Conservation (phyloP, 2,113 vertebrate genomes). For the Camelus bactrianus region DNA sequence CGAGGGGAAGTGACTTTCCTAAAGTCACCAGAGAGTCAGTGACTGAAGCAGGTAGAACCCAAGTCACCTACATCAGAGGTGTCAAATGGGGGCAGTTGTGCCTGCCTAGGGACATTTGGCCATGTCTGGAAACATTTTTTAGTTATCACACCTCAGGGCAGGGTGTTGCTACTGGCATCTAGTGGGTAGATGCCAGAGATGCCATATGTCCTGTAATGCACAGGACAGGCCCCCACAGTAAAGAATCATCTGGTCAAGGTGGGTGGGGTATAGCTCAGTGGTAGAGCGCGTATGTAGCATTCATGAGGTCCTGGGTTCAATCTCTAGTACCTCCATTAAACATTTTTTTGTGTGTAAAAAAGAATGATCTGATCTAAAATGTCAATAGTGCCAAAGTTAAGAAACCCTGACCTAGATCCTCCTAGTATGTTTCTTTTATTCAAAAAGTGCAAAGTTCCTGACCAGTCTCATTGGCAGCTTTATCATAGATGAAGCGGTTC, state of each 20-base stretch:
- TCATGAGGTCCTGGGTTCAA: too few species aligned
- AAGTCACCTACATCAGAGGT: neutral
- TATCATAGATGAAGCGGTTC: neutral
- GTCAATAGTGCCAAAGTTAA: neutral
- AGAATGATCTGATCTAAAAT: neutral
- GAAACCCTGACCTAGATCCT: neutral
- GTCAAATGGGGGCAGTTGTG: neutral
- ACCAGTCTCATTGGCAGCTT: neutral
- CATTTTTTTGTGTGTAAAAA: too few species aligned
- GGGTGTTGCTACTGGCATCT: neutral
- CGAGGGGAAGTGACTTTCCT: neutral
- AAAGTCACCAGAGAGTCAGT: neutral
- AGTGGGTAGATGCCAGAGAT: neutral
- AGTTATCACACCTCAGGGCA: too few species aligned
- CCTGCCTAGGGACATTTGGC: neutral
- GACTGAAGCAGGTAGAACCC: neutral
- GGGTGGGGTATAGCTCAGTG: too few species aligned
- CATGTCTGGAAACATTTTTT: too few species aligned
- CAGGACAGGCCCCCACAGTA: neutral
- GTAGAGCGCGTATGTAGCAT: too few species aligned
- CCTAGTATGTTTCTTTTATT: neutral
- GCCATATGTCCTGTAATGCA: neutral
- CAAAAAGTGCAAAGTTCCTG: neutral
- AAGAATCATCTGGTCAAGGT: neutral
- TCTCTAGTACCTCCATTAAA: too few species aligned